Evolutionary conservation across 2,113 vertebrate species (phyloP).

Genomic region (Ranitomeya variabilis): DNA sequence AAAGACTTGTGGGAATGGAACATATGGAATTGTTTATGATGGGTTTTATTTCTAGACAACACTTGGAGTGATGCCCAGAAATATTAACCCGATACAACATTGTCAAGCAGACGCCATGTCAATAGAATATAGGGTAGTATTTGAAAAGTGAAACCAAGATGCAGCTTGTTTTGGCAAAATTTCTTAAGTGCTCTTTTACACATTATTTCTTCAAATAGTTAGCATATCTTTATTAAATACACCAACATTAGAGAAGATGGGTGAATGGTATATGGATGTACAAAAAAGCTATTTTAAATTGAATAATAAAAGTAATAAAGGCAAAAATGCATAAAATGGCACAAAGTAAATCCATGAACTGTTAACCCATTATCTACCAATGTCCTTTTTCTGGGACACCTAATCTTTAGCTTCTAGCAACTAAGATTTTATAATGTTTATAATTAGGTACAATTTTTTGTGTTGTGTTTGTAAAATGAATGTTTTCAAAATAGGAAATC

Average conservation of each 20-base stretch:
- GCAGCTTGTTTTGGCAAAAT: not conserved
- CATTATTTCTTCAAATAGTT: not conserved
- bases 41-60: constrained; percentile 33
- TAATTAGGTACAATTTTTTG: no score
- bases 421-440: no score
- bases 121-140: constrained; percentile 25
- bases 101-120: constrained; percentile 32
- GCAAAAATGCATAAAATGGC: no score
- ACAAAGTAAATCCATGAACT: no score
- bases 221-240: not conserved
- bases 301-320: no score
- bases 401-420: no score
- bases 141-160: constrained; percentile 19
- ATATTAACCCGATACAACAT: constrained; percentile 26
- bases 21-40: constrained; percentile 54
- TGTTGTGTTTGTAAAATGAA: no score
- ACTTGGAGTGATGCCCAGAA: constrained; percentile 49
- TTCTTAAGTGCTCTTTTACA: not conserved
- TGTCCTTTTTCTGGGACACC: no score
- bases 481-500: no score
- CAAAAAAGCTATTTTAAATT: no score
- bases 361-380: no score
- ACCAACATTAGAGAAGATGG: not conserved
- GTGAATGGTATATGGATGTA: not conserved
- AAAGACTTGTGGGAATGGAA: constrained; percentile 22